phyloP scores from a whole-genome alignment of 2,888 invertebrate species.

The Coelopa pilipes region DNA sequence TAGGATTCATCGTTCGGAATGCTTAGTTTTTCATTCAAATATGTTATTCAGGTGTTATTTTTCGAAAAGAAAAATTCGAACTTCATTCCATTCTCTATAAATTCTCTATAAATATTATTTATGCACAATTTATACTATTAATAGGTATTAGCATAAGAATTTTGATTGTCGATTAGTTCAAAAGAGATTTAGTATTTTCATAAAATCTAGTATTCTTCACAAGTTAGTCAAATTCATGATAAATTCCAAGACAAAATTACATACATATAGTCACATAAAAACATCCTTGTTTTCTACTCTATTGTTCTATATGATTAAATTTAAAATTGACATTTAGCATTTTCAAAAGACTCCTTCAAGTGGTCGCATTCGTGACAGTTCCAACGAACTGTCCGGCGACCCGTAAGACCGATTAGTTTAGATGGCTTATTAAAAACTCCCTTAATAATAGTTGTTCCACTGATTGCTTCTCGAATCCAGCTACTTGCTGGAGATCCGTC shows the following conservation, averaged over 20 bases:
- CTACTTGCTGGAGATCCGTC: too few species aligned
- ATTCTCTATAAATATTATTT: neutral
- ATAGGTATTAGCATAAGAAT: constrained; percentile 47
- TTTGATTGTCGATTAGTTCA: constrained; percentile 55
- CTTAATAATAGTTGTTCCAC: too few species aligned
- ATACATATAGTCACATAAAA: neutral
- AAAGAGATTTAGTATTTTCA: neutral
- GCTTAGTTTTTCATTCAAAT: neutral
- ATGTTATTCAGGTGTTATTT: neutral
- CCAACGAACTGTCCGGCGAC: neutral
- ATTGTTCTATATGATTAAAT: neutral
- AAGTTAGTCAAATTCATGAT: constrained; percentile 18
- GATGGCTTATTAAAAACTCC: too few species aligned
- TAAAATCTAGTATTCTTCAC: constrained; percentile 14
- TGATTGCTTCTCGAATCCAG: too few species aligned
- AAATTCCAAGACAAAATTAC: neutral
- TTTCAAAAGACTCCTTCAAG: constrained; percentile 44
- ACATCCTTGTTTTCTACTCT: neutral
- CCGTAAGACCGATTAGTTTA: neutral
- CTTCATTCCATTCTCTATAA: constrained; percentile 8
- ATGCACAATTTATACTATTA: too few species aligned
- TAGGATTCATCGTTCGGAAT: constrained; percentile 6
- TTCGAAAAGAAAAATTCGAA: neutral
- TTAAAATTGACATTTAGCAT: constrained; percentile 50
- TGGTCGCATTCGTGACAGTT: constrained; percentile 24